These are phyloP conservation scores for Neotoxoptera formosana DNA, from an alignment of 1,140 invertebrate species.

Conservation along the genomic window DNA sequence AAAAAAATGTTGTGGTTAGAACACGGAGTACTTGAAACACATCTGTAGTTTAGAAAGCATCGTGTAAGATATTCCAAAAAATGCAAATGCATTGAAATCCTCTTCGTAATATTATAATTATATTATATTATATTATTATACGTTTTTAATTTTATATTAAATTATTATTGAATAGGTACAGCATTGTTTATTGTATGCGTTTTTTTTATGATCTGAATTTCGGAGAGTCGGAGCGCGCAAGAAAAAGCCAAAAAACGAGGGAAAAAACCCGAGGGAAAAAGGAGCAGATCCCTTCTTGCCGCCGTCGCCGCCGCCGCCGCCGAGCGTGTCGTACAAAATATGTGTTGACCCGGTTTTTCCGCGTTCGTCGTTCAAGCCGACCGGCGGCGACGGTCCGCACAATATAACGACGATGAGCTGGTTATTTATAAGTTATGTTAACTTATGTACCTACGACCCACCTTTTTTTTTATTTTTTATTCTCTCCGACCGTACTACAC, in stretches of 20 bases:
- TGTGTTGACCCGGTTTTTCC: neutral
- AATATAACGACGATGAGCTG: neutral
- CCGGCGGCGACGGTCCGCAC: neutral
- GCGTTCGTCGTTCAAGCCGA: neutral
- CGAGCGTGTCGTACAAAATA: neutral
- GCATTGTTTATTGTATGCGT: neutral
- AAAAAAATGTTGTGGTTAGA: no score
- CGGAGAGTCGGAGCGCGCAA: neutral
- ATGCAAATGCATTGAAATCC: no score
- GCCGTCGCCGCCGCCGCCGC: no score
- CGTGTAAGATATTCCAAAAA: no score
- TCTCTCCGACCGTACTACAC: no score
- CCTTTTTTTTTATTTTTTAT: constrained; percentile 18
- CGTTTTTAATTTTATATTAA: no score
- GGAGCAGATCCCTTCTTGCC: neutral
- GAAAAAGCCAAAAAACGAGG: neutral
- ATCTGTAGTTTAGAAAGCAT: no score
- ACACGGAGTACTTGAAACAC: no score
- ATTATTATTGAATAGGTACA: no score
- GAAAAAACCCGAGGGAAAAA: neutral
- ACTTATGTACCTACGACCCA: neutral
- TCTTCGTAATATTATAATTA: no score
- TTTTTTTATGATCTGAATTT: neutral
- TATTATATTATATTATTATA: no score
- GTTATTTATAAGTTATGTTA: constrained; percentile 19